phyloP scores from a whole-genome alignment of 2,797 vertebrate genomes.

The Pelobates cultripes region DNA sequence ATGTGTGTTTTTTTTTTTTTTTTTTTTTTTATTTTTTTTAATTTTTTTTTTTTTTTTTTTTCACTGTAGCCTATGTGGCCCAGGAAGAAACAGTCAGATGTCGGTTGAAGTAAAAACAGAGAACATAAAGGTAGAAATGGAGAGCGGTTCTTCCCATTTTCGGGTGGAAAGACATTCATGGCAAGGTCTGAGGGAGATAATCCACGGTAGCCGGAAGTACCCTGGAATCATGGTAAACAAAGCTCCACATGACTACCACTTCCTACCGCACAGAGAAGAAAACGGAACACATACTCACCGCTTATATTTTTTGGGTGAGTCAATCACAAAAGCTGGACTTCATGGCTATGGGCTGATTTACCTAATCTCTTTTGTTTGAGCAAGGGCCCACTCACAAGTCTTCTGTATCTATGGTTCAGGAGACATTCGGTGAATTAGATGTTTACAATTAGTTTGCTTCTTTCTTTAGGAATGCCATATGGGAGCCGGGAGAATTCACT shows the following conservation, averaged over 20 bases:
- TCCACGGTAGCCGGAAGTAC: constrained; percentile 96
- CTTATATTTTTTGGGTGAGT: constrained; percentile 93
- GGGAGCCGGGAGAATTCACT: constrained; percentile 97
- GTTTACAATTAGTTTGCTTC: not conserved
- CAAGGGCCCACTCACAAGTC: not conserved
- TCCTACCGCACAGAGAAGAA: constrained; percentile 90
- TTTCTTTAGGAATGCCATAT: constrained; percentile 89
- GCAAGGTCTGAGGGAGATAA: constrained; percentile 93
- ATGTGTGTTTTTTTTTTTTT: not conserved
- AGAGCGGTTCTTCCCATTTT: constrained; percentile 85
- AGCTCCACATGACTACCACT: constrained; percentile 97
- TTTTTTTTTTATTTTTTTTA: not conserved
- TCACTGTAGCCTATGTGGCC: constrained; percentile 66
- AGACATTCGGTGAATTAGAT: not conserved
- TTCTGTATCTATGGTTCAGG: not conserved
- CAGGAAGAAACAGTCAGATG: constrained; percentile 68
- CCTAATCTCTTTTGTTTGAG: not conserved
- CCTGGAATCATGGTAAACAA: constrained; percentile 94
- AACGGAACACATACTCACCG: constrained; percentile 92
- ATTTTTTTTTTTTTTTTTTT: not conserved
- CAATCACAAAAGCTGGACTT: not conserved
- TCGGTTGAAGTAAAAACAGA: constrained; percentile 81
- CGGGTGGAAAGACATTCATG: constrained; percentile 95
- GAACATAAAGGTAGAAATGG: constrained; percentile 84
- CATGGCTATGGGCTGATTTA: not conserved